These are phyloP conservation scores for Cololabis saira DNA, from an alignment of 2,113 vertebrate species.

Conservation along the genomic window DNA sequence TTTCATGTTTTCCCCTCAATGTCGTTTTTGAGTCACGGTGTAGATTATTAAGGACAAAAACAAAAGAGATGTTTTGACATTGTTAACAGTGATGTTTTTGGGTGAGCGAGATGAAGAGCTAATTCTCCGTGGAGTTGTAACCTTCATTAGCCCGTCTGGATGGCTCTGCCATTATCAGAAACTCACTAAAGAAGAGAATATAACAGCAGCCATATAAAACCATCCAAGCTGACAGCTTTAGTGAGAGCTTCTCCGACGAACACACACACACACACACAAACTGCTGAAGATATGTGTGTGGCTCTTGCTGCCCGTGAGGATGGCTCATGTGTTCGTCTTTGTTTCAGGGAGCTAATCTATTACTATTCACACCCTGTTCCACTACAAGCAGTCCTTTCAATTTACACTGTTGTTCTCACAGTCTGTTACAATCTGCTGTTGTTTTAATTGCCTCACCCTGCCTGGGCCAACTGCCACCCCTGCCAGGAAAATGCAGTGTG, in stretches of 20 bases:
- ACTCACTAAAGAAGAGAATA: slow-evolving; percentile 34
- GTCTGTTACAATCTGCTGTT: slow-evolving; percentile 80
- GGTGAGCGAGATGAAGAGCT: slow-evolving; percentile 37
- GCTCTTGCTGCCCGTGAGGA: slow-evolving; percentile 38
- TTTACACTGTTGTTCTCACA: slow-evolving; percentile 77
- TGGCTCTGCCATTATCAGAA: slow-evolving; percentile 38
- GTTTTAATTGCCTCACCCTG: slow-evolving; percentile 79
- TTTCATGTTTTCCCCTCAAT: slow-evolving; percentile 6
- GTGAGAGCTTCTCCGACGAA: slow-evolving; percentile 37
- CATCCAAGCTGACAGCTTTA: slow-evolving; percentile 51
- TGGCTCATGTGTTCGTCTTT: slow-evolving; percentile 42
- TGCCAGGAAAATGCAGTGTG: slow-evolving; percentile 72
- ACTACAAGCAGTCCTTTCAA: slow-evolving; percentile 69
- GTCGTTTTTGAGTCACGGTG: slow-evolving; percentile 2
- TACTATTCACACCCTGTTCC: slow-evolving; percentile 62
- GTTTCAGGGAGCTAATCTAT: slow-evolving; percentile 71
- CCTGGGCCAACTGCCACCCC: slow-evolving; percentile 62
- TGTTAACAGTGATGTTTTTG: slow-evolving; percentile 36
- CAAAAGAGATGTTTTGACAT: neutral
- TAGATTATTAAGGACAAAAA: neutral
- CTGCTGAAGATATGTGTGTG: slow-evolving; percentile 47
- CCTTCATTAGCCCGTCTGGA: slow-evolving; percentile 51
- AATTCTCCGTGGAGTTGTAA: slow-evolving; percentile 33
- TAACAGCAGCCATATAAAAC: slow-evolving; percentile 37
- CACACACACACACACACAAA: slow-evolving; percentile 34